phyloP scores from a whole-genome alignment of 1,140 invertebrate species.

The Colletes gigas region DNA sequence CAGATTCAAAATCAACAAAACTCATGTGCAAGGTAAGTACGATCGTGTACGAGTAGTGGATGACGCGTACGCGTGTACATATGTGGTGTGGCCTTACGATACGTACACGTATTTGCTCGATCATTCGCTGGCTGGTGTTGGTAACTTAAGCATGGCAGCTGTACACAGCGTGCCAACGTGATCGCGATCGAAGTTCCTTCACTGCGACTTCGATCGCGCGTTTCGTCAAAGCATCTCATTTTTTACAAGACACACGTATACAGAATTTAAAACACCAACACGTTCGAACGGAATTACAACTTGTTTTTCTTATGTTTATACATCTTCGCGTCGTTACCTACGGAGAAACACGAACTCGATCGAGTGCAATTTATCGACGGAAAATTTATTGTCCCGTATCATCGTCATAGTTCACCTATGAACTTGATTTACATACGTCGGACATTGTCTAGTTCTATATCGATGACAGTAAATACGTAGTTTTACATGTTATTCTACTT shows the following conservation, averaged over 20 bases:
- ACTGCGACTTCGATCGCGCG: neutral
- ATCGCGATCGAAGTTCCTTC: slow-evolving; percentile 53
- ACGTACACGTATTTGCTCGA: slow-evolving; percentile 11
- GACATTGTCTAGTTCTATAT: neutral
- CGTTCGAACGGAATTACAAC: neutral
- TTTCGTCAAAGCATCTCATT: neutral
- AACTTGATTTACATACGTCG: slow-evolving; percentile 21
- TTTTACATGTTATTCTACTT: neutral
- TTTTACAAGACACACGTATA: no score
- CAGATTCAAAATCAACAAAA: slow-evolving; percentile 50
- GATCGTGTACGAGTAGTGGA: neutral
- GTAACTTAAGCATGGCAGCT: slow-evolving; percentile 61
- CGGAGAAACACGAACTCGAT: neutral
- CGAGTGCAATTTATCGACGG: neutral
- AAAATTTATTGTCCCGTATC: neutral
- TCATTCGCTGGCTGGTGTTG: neutral
- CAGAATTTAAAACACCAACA: no score
- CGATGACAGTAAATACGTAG: neutral
- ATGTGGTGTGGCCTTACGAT: neutral
- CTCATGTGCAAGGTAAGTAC: slow-evolving; percentile 58
- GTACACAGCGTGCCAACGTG: slow-evolving; percentile 40
- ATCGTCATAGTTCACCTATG: slow-evolving; percentile 8
- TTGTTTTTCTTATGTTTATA: neutral
- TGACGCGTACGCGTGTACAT: neutral
- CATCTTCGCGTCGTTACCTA: neutral